Base-by-base conservation (phyloP, 1,140 invertebrate species). In the Heliconius eleuchia region DNA sequence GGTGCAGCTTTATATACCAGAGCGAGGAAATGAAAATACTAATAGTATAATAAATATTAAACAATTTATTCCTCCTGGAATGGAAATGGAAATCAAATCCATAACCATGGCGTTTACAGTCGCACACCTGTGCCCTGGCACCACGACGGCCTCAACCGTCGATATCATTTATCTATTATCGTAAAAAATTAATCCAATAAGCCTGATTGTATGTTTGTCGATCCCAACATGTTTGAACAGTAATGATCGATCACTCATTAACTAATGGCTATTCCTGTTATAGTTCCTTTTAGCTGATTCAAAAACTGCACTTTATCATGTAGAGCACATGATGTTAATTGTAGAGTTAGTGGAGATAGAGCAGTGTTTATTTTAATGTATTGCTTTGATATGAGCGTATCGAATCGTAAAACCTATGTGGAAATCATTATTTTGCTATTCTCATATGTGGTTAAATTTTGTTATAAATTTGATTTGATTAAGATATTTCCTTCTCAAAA, bases 221-320 rank as follows among this genome's bases (percentile, higher is more conserved):
- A 66, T 46, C 73, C 37, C 73, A 34, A 73, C 19, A 66, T 80
- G 75, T 82, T 82, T 82, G 81, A 74, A n/a, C 27, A 66, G 80
- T 77, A 77, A 82, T 82, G 80, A 82, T 82, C 77, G 77, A 82
- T 82, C 34, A 77, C 71, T 82, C 78, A 82, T 82, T 82, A 82
- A 76, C 70, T 82, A 79, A 82, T 82, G 77, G 80, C 50, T 79
- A 13, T 71, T 60, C 57, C 57, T 60, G 27, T 27, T 60, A 60
- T 60, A 60, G 57, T 60, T 60, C n/a, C 57, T 60, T 60, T 60
- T 60, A 60, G 57, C 23, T 60, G 57, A 60, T 60, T 60, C 57
- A 60, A 60, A 60, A 60, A 60, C 8, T 66, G 60, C 23, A 27
- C 3, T 66, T 66, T 30, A 66, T 66, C 60, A 66, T 66, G 3